Evolutionary conservation across 1,140 invertebrate genomes (phyloP).

Genomic region (Danaus plexippus): DNA sequence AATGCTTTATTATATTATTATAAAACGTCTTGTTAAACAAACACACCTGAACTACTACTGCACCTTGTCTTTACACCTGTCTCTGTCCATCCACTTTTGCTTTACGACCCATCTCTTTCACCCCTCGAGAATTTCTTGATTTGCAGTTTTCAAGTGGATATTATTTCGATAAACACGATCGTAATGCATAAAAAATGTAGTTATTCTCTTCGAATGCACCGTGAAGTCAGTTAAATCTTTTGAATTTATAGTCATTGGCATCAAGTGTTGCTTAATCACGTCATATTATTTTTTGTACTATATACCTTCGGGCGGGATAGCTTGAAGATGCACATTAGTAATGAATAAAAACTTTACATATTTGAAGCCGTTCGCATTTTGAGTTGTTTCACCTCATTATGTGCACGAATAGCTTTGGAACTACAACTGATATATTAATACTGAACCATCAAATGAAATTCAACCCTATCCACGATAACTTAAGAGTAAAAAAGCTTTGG

Average conservation of each 20-base stretch:
- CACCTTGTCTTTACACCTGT: conserved; percentile 53
- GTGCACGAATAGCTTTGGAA: conserved; percentile 48
- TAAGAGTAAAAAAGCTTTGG: conserved; percentile 25
- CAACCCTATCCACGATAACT: conserved; percentile 11
- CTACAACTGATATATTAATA: conserved; percentile 37
- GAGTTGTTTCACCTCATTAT: conserved; percentile 64
- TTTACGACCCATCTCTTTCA: conserved; percentile 18
- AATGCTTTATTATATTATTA: conserved; percentile 32
- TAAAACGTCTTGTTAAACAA: conserved; percentile 60
- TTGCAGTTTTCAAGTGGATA: conserved; percentile 1
- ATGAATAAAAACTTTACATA: conserved; percentile 48
- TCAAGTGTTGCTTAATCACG: background rate
- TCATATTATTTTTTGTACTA: conserved; percentile 15
- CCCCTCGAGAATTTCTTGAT: background rate
- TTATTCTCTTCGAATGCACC: background rate
- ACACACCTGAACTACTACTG: conserved; percentile 64
- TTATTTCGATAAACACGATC: background rate
- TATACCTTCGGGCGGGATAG: conserved; percentile 30
- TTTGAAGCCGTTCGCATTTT: conserved; percentile 50
- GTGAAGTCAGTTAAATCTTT: no score
- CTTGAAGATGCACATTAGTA: conserved; percentile 28
- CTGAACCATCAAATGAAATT: conserved; percentile 21
- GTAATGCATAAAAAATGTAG: background rate
- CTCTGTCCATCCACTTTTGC: conserved; percentile 26
- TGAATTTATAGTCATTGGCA: no score